These are phyloP conservation scores for Lottia scabra DNA, from an alignment of 2,888 invertebrate genomes.

Conservation along the genomic window DNA sequence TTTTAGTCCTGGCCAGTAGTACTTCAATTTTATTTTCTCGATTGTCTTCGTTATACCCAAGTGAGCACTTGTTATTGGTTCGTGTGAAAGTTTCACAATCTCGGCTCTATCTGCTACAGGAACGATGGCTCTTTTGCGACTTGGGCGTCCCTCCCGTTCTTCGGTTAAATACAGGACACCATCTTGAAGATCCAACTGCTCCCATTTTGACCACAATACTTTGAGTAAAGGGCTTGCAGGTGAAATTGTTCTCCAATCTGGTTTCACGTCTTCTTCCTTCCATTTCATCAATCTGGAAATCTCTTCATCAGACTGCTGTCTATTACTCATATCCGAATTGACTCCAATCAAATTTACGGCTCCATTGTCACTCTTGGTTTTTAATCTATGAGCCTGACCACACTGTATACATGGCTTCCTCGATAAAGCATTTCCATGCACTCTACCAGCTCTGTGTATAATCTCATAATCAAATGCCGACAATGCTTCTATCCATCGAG, in stretches of 20 bases:
- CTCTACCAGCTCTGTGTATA: conserved; percentile 22
- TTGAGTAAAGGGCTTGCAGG: not conserved
- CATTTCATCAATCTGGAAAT: not conserved
- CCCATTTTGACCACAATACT: not conserved
- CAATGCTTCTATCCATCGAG: conserved; percentile 28
- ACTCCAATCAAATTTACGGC: not conserved
- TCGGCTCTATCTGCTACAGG: not conserved
- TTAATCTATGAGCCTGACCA: not conserved
- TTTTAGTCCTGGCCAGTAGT: conserved; percentile 13
- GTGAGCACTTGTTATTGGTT: not conserved
- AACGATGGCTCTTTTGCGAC: not conserved
- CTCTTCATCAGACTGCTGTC: not conserved
- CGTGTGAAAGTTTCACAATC: not conserved
- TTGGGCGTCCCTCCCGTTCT: not conserved
- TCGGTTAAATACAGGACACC: not conserved
- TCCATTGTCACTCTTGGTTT: too few relatives aligned
- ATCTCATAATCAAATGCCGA: conserved; percentile 23
- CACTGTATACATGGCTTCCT: conserved; percentile 19
- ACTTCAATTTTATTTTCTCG: not conserved
- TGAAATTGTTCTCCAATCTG: too few relatives aligned
- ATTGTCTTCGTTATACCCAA: not conserved
- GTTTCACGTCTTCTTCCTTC: too few relatives aligned
- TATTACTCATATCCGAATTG: not conserved
- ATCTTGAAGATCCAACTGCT: not conserved
- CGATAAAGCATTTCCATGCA: conserved; percentile 27